Evolutionary conservation across 2,888 invertebrate species (phyloP).

Genomic region (Blomia tropicalis): DNA sequence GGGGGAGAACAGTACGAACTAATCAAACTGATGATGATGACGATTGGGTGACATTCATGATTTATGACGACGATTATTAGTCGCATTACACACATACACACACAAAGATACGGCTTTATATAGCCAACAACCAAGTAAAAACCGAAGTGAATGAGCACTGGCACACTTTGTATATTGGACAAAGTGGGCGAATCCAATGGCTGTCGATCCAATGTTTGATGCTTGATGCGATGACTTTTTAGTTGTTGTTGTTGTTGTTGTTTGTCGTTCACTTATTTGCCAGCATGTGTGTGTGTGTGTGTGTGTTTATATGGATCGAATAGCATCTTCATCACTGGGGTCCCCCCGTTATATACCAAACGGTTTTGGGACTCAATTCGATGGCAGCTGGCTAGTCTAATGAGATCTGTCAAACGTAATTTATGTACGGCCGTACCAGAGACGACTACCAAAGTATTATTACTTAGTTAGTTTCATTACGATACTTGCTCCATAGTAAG

Average conservation of each 20-base stretch:
- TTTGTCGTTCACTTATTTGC: too few species aligned
- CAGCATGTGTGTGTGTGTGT: too few species aligned
- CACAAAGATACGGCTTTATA: background rate
- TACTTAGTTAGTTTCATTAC: slow-evolving; percentile 13
- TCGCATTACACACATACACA: background rate
- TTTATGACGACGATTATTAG: slow-evolving; percentile 19
- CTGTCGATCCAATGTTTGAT: too few species aligned
- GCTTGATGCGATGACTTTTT: too few species aligned
- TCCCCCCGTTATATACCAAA: background rate
- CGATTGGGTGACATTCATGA: slow-evolving; percentile 15
- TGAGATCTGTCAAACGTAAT: slow-evolving; percentile 18
- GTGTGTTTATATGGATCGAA: slow-evolving; percentile 11
- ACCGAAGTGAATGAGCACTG: too few species aligned
- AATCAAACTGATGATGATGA: slow-evolving; percentile 15
- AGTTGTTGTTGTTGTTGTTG: too few species aligned
- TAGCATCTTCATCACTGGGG: slow-evolving; percentile 11
- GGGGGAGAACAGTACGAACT: slow-evolving; percentile 11
- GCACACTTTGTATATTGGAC: too few species aligned
- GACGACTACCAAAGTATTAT: too few species aligned
- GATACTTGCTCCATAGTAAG: background rate
- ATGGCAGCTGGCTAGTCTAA: background rate
- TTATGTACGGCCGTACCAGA: slow-evolving; percentile 2
- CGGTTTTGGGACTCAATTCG: background rate
- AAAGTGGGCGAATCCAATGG: too few species aligned
- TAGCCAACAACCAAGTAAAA: background rate